Conservation (phyloP, 2,113 vertebrate species). For the Ciconia stormi region DNA sequence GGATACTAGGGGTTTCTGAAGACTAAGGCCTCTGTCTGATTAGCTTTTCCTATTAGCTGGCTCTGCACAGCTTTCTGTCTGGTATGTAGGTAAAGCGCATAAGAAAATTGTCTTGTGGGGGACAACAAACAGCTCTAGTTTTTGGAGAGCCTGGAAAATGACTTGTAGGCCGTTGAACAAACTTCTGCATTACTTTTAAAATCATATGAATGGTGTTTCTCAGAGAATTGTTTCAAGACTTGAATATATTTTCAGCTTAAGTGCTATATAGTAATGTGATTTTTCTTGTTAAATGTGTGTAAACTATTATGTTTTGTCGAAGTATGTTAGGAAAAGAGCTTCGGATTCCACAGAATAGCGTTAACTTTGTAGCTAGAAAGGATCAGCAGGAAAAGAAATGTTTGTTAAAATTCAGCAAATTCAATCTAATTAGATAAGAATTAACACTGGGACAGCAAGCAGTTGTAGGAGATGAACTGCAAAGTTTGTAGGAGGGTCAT, state of each 20-base stretch:
- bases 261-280: background rate
- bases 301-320: background rate
- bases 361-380: background rate
- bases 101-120: background rate
- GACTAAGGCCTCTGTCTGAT: background rate
- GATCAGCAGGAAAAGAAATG: background rate
- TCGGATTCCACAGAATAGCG: background rate
- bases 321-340: background rate
- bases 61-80: no score
- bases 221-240: background rate
- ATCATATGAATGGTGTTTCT: background rate
- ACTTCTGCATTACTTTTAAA: background rate
- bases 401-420: background rate
- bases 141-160: background rate
- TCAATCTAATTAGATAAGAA: background rate
- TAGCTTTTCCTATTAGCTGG: background rate
- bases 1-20: background rate
- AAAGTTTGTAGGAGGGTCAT: background rate
- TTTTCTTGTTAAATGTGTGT: background rate
- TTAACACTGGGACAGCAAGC: background rate
- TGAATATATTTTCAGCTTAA: background rate
- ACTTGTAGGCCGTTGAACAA: background rate
- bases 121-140: background rate
- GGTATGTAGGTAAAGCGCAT: rapidly evolving
- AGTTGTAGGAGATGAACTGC: background rate